These are phyloP conservation scores for Eupithecia dodoneata DNA, from an alignment of 2,888 invertebrate genomes.

Conservation along the genomic window DNA sequence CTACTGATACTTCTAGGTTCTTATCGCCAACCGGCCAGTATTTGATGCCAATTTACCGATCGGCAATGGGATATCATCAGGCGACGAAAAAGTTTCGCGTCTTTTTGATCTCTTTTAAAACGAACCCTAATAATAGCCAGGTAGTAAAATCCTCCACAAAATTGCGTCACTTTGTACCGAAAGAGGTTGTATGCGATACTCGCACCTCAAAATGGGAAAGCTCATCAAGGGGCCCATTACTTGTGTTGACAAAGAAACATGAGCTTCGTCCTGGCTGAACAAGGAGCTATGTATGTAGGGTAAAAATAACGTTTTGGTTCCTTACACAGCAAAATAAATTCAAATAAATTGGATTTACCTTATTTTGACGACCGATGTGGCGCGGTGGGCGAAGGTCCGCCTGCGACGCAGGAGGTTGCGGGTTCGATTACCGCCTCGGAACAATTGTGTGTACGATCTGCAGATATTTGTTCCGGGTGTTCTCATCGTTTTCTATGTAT, in stretches of 20 bases:
- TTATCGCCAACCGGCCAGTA: not conserved
- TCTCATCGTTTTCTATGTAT: too few species aligned
- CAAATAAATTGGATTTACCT: not conserved
- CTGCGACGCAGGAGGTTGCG: too few species aligned
- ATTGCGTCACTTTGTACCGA: constrained; percentile 9
- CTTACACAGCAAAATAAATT: not conserved
- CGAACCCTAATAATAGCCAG: not conserved
- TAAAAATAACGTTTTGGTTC: not conserved
- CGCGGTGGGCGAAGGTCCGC: too few species aligned
- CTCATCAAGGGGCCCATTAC: constrained; percentile 28
- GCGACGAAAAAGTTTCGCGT: not conserved
- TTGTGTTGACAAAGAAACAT: constrained; percentile 28
- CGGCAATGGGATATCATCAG: not conserved
- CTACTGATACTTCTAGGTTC: not conserved
- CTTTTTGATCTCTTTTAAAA: not conserved
- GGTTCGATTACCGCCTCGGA: too few species aligned
- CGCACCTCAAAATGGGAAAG: constrained; percentile 13
- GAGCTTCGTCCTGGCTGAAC: constrained; percentile 14
- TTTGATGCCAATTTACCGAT: not conserved
- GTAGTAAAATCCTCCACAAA: not conserved
- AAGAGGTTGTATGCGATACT: constrained; percentile 6
- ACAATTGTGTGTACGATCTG: too few species aligned
- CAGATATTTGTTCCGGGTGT: too few species aligned
- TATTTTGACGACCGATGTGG: too few species aligned
- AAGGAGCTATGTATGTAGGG: not conserved